Percentiles rank a stretch among this genome's conserved stretches.
phyloP scores from a whole-genome alignment of 2,797 vertebrate species.

The Eutrigla gurnardus region DNA sequence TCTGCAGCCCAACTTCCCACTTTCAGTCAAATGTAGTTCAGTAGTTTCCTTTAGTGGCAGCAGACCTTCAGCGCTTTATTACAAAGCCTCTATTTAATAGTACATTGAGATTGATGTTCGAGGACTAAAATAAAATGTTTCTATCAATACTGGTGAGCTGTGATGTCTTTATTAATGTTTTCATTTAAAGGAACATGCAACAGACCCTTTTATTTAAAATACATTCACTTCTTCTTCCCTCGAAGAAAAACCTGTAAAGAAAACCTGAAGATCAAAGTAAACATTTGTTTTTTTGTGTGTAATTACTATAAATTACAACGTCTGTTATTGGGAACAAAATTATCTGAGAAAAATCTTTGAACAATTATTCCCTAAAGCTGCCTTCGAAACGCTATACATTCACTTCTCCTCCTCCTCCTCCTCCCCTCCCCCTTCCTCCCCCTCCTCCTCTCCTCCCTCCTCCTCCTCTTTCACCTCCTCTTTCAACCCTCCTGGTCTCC shows the following conservation, averaged over 20 bases:
- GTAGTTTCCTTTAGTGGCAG: constrained; percentile 5
- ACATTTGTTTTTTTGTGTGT: neutral
- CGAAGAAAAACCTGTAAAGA: neutral
- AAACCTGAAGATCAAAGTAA: neutral
- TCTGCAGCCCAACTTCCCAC: too few species aligned
- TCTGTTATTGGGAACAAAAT: neutral
- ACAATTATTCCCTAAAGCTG: neutral
- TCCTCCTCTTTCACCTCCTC: neutral
- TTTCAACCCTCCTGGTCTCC: neutral
- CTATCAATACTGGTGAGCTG: constrained; percentile 21
- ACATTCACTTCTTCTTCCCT: too few species aligned
- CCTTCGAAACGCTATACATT: neutral
- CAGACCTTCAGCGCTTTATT: constrained; percentile 22
- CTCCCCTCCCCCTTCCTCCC: neutral
- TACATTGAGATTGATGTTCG: constrained; percentile 58
- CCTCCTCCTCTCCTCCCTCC: neutral
- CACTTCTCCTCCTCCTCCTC: constrained; percentile 6
- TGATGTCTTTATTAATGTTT: neutral
- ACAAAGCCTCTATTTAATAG: constrained; percentile 34
- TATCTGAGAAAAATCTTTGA: neutral
- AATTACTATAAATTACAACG: constrained; percentile 11
- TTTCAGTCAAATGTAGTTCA: too few species aligned
- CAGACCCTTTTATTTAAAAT: neutral
- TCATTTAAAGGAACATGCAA: neutral
- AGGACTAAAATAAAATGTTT: constrained; percentile 70